Conservation (phyloP, 2,888 invertebrate genomes). For the Drosophila recens region DNA sequence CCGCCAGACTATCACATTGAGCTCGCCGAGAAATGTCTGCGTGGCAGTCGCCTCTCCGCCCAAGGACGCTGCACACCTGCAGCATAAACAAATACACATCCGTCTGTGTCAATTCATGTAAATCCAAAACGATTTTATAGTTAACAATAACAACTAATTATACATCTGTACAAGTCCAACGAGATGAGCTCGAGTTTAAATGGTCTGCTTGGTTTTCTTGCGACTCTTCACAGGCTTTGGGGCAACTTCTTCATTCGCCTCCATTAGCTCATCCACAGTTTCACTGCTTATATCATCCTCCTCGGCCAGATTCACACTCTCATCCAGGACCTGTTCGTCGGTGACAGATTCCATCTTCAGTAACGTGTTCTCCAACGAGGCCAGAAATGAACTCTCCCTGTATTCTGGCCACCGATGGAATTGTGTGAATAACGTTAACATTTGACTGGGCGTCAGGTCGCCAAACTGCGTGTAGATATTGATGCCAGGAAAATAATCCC, state of each 20-base stretch:
- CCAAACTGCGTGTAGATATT: constrained; percentile 91
- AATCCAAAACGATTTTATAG: constrained; percentile 18
- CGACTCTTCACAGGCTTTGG: constrained; percentile 25
- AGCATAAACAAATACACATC: constrained; percentile 8
- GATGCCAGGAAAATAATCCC: constrained; percentile 86
- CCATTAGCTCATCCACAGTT: constrained; percentile 46
- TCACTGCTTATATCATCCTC: constrained; percentile 77
- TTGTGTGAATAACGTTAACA: constrained; percentile 88
- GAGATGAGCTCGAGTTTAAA: constrained; percentile 15
- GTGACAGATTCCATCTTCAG: constrained; percentile 85
- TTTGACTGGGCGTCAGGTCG: constrained; percentile 88
- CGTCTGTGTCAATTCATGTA: background rate
- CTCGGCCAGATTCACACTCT: constrained; percentile 71
- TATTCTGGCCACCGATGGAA: constrained; percentile 88
- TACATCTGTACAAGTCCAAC: constrained; percentile 29
- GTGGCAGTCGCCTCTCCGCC: constrained; percentile 71
- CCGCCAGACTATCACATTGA: constrained; percentile 65
- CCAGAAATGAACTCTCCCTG: constrained; percentile 88
- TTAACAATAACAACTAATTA: constrained; percentile 33
- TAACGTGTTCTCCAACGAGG: constrained; percentile 88
- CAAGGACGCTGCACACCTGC: constrained; percentile 73
- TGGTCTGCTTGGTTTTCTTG: constrained; percentile 36
- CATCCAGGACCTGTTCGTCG: constrained; percentile 76
- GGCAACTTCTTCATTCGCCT: constrained; percentile 19
- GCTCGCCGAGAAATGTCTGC: constrained; percentile 72